Evolutionary conservation across 1,140 invertebrate species (phyloP).

Genomic region (Harpegnathos saltator): DNA sequence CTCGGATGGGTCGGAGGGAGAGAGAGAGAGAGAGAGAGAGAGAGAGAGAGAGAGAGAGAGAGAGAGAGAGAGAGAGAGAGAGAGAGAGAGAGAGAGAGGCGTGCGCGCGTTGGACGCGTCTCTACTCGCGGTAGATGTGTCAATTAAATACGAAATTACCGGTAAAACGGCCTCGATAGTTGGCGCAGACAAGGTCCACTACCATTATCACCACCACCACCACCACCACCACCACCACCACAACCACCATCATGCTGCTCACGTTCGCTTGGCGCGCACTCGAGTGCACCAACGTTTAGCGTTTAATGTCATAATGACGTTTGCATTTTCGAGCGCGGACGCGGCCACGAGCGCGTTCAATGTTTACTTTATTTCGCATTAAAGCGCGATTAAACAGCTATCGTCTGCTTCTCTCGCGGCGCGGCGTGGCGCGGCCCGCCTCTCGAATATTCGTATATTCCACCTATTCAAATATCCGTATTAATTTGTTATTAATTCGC

Average conservation of each 20-base stretch:
- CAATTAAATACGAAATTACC: constrained; percentile 80
- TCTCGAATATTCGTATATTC: no score
- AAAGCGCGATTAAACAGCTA: constrained; percentile 70
- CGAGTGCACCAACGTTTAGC: constrained; percentile 77
- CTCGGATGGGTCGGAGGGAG: constrained; percentile 1
- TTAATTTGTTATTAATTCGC: constrained; percentile 38
- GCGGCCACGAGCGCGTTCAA: not conserved
- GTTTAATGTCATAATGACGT: constrained; percentile 83
- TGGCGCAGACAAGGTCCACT: constrained; percentile 30
- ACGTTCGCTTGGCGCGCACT: no score
- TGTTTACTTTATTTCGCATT: constrained; percentile 82
- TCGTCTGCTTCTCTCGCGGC: not conserved
- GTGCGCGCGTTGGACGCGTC: not conserved
- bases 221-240: no score
- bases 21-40: no score
- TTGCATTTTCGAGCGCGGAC: constrained; percentile 75
- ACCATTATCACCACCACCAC: no score
- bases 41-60: no score
- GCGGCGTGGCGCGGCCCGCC: no score
- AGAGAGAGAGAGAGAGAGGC: no score
- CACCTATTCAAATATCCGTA: constrained; percentile 29
- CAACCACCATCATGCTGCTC: constrained; percentile 49
- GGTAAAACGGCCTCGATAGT: constrained; percentile 71
- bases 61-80: no score
- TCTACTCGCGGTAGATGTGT: constrained; percentile 51